Percentiles rank a stretch among this genome's conserved stretches.
phyloP scores from a whole-genome alignment of 2,888 invertebrate genomes.

The Apomyelois bistriatella region DNA sequence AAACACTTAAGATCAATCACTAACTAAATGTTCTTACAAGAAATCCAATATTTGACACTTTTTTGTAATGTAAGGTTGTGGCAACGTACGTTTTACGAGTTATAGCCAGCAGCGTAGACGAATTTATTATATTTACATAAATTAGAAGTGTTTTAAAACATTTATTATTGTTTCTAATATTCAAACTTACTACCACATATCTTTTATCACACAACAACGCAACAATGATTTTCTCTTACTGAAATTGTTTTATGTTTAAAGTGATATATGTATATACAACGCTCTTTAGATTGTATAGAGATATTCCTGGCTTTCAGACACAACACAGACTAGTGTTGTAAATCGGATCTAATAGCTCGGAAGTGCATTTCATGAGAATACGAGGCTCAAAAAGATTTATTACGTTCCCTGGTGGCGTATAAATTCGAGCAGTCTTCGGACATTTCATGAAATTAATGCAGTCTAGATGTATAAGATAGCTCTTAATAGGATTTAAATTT shows the following conservation, averaged over 20 bases:
- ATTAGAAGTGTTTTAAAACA: too few relatives aligned
- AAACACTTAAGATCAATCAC: too few relatives aligned
- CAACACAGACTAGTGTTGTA: slow-evolving; percentile 28
- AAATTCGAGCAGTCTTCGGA: slow-evolving; percentile 48
- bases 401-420: slow-evolving; percentile 39
- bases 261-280: neutral
- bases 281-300: neutral
- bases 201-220: too few relatives aligned
- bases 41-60: too few relatives aligned
- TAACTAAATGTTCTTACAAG: too few relatives aligned
- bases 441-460: slow-evolving; percentile 43
- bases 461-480: slow-evolving; percentile 26
- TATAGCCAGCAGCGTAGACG: too few relatives aligned
- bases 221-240: neutral
- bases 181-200: too few relatives aligned
- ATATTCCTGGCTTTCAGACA: slow-evolving; percentile 19
- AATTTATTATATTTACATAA: too few relatives aligned
- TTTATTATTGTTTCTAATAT: too few relatives aligned
- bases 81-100: too few relatives aligned
- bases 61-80: too few relatives aligned
- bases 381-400: slow-evolving; percentile 57
- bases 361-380: slow-evolving; percentile 53
- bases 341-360: slow-evolving; percentile 40
- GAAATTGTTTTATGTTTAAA: neutral
- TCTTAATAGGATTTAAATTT: slow-evolving; percentile 15